Base-by-base conservation (phyloP, 2,113 vertebrate genomes). In the Aegithalos caudatus region DNA sequence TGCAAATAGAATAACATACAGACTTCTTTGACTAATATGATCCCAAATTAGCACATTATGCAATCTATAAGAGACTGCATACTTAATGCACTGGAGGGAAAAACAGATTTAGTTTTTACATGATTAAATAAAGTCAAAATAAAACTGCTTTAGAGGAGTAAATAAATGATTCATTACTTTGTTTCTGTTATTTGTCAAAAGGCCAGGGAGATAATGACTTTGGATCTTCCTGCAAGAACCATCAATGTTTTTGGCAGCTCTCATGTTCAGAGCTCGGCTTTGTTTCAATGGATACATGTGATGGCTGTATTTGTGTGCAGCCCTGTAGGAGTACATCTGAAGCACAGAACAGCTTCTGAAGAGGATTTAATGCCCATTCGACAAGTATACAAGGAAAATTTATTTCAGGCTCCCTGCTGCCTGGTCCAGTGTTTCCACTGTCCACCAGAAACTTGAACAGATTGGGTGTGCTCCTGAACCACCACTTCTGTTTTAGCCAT, bases 131-230 rank as follows among this genome's bases (percentile, higher is more conserved):
- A 82, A 90, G 45, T 83, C 3, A 88, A 92, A 95, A 79, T 84
- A 87, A 94, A 94, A 83, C 51, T 86, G 17, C 24, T 91, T 91
- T 73, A 88, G 83, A 82, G 28, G 38, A 60, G 44, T 73, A 93
- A 92, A 85, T 91, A 95, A 92, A 76, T 44, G 42, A 91, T 81
- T 92, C 69, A 71, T 86, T 91, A 69, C 45, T 86, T 90, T 61
- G 35, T 40, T 24, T 67, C n/a, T 78, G 56, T 44, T 87, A 54
- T 76, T 95, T 96, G 35, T 88, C 74, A 92, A 73, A 86, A 81
- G 37, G 35, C 71, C 62, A 81, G 28, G 31, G 67, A 81, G 27
- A 88, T 67, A 93, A 90, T 70, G 66, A 54, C 65, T 85, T 92
- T 45, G 45, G 45, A 95, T 88, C 81, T 82, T 77, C 51, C 66